A percentile compares a stretch with the other conserved stretches of the same genome.
Conservation (phyloP, 2,113 vertebrate species). For the Oceanodroma tethys region DNA sequence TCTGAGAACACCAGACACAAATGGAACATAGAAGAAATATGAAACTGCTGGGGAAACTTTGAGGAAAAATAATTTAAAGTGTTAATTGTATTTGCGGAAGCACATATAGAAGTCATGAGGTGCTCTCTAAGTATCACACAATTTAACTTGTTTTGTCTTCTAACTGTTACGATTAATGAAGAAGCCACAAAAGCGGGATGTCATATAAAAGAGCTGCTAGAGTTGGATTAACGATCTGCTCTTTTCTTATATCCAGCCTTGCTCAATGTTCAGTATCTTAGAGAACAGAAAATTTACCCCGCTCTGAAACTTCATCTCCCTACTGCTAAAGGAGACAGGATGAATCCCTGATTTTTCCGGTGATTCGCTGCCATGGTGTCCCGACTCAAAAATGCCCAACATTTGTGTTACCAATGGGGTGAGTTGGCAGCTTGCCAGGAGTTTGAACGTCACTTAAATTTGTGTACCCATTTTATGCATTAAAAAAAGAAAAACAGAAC, state of each 20-base stretch:
- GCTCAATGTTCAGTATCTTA: background rate
- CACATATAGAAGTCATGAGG: background rate
- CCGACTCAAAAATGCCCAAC: background rate
- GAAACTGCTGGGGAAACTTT: background rate
- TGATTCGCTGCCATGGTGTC: background rate
- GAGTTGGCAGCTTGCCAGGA: background rate
- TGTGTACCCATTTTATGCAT: background rate
- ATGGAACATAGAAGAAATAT: background rate
- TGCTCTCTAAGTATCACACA: background rate
- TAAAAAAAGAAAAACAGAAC: background rate
- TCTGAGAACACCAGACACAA: background rate
- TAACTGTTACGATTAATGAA: conserved; percentile 23
- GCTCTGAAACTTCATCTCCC: background rate
- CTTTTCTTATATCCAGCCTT: background rate
- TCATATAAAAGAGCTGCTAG: background rate
- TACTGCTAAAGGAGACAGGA: background rate
- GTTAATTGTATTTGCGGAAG: background rate
- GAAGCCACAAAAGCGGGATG: background rate
- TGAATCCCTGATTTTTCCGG: background rate
- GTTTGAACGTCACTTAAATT: background rate
- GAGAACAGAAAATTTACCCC: background rate
- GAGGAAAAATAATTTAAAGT: background rate
- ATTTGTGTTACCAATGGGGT: background rate
- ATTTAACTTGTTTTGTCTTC: conserved; percentile 19
- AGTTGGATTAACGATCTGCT: background rate